These are phyloP conservation scores for Anthoptus insignis DNA, from an alignment of 2,888 invertebrate species.

Conservation along the genomic window DNA sequence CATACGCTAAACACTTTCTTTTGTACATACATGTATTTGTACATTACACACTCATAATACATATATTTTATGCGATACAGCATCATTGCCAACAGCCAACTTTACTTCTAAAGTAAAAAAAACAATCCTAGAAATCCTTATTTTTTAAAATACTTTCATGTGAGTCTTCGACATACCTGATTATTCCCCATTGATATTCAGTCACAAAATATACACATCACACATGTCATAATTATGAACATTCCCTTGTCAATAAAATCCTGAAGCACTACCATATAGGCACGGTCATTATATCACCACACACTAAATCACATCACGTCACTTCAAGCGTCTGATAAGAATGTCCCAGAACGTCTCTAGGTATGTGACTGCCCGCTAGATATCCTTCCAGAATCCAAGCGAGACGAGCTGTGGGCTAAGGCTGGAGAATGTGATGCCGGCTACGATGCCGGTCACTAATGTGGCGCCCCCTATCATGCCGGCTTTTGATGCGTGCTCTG, in stretches of 20 bases:
- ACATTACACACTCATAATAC: not conserved
- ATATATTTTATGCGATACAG: not conserved
- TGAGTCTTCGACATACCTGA: too few relatives aligned
- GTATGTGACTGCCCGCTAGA: constrained; percentile 67
- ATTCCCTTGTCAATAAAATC: too few relatives aligned
- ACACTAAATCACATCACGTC: constrained; percentile 33
- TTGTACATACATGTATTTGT: not conserved
- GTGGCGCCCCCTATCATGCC: constrained; percentile 99
- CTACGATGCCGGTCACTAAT: constrained; percentile 95
- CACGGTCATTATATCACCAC: constrained; percentile 18
- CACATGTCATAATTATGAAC: too few relatives aligned
- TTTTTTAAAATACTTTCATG: too few relatives aligned
- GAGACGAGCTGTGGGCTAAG: constrained; percentile 89
- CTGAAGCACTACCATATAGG: not conserved
- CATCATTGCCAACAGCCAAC: too few relatives aligned
- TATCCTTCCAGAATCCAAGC: constrained; percentile 55
- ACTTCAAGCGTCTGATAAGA: constrained; percentile 51
- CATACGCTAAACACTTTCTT: not conserved
- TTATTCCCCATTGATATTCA: not conserved
- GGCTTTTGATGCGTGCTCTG: constrained; percentile 93
- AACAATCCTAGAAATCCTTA: too few relatives aligned
- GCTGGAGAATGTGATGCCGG: constrained; percentile 92
- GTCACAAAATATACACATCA: not conserved
- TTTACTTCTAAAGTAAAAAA: too few relatives aligned
- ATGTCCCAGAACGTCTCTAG: constrained; percentile 63